These are phyloP conservation scores for Siniperca undulata DNA, from an alignment of 2,797 vertebrate genomes.

Conservation along the genomic window DNA sequence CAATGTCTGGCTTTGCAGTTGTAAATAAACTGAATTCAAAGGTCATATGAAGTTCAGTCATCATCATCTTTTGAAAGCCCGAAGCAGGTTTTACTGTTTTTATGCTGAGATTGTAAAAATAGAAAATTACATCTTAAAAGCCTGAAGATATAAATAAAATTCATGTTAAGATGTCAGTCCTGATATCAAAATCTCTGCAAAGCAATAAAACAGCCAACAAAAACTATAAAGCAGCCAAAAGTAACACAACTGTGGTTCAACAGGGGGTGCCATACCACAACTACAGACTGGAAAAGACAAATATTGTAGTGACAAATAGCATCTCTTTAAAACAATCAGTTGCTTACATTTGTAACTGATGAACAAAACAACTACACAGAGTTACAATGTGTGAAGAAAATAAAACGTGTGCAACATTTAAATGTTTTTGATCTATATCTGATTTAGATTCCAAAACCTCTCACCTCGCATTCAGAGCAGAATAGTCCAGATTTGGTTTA, in stretches of 20 bases:
- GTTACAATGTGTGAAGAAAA: background rate
- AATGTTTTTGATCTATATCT: background rate
- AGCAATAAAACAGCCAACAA: constrained; percentile 5
- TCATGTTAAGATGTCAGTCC: background rate
- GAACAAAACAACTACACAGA: background rate
- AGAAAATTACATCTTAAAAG: background rate
- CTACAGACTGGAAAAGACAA: constrained; percentile 22
- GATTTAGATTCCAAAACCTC: background rate
- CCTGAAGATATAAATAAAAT: constrained; percentile 20
- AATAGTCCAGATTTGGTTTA: background rate
- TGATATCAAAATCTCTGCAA: constrained; percentile 21
- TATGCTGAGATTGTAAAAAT: background rate
- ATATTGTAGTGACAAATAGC: background rate
- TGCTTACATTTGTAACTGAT: constrained; percentile 2
- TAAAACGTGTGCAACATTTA: background rate
- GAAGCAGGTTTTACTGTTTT: background rate
- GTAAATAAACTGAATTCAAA: constrained; percentile 20
- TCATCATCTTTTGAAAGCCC: background rate
- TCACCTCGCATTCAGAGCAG: background rate
- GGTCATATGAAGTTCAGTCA: constrained; percentile 36
- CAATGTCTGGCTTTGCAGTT: constrained; percentile 21
- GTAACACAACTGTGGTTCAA: constrained; percentile 49
- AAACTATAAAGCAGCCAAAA: constrained; percentile 21
- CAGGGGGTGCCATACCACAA: constrained; percentile 60
- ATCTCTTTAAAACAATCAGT: constrained; percentile 6